Evolutionary conservation across 2,888 invertebrate species (phyloP), one percentile per base, ranked within the genome.

Genomic region (Orthosia gracilis): DNA sequence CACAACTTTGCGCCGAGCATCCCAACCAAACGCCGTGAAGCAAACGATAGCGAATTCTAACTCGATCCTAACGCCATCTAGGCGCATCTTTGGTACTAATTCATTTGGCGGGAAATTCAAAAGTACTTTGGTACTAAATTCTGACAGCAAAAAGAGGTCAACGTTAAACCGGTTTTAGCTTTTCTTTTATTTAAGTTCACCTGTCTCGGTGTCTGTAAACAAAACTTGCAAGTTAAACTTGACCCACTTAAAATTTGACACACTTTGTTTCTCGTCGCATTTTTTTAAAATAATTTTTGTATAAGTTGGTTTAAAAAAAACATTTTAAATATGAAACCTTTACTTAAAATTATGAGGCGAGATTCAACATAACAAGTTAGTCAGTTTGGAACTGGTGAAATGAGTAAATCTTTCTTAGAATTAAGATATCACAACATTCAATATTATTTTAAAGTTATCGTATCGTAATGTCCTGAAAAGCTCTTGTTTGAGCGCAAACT

Each of bases 11-110:
- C 40, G 3, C 3, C 73, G 40, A 7, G 11, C 31, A 15, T 12
- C 64, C 74, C 31, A 18, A 59, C 73, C 73, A 57, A 73, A 73
- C 73, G 55, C 31, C n/a, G 73, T 17, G 73, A n/a, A 73, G 15
- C 75, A 50, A 76, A 76, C 75, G 61, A 76, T 76, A 67, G 76
- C 62, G 75, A 21, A 62, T 62, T 62, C 68, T 67, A 76, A 68
- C 15, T 76, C 68, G 62, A 76, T 50, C 13, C 26, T 62, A 76
- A 76, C 76, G 76, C 76, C 77, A 76, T 76, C 76, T 76, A 76
- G 76, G 13, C 11, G 49, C 45, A 17, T 1, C 2, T 1, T 11
- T 2, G 11, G 76, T 61, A 79, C 72, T 79, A 72, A 45, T 52
- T 23, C 5, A 2, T 2, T 47, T 23, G 40, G n/a, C 4, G 17